These are phyloP conservation scores for Pseudochaenichthys georgianus DNA, from an alignment of 2,797 vertebrate genomes.

Conservation along the genomic window DNA sequence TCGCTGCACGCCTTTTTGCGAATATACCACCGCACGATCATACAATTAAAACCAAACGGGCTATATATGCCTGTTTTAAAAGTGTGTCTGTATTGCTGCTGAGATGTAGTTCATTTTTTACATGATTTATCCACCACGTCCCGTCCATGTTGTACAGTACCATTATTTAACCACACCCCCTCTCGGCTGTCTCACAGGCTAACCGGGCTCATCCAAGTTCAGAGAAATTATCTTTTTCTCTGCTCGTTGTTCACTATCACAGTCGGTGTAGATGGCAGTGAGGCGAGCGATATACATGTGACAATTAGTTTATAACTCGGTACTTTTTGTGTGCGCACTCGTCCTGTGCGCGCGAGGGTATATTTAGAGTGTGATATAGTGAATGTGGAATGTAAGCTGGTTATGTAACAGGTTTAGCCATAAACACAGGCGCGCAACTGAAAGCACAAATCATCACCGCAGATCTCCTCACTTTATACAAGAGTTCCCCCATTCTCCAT, in stretches of 20 bases:
- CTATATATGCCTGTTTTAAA: constrained; percentile 25
- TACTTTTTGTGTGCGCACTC: constrained; percentile 35
- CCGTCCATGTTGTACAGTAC: constrained; percentile 93
- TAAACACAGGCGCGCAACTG: constrained; percentile 89
- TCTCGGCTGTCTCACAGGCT: constrained; percentile 82
- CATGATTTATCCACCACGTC: constrained; percentile 79
- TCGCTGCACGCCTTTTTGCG: constrained; percentile 30
- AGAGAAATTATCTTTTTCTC: constrained; percentile 77
- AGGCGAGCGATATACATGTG: constrained; percentile 26
- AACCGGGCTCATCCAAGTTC: constrained; percentile 85
- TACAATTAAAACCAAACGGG: constrained; percentile 6
- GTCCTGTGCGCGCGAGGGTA: constrained; percentile 78
- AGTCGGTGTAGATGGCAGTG: constrained; percentile 19
- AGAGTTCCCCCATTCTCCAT: constrained; percentile 10
- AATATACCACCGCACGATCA: constrained; percentile 16
- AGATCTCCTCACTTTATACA: constrained; percentile 53
- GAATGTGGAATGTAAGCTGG: constrained; percentile 95
- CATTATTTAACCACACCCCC: constrained; percentile 92
- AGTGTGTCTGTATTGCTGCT: constrained; percentile 20
- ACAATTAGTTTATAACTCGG: constrained; percentile 56
- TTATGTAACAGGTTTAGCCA: constrained; percentile 98
- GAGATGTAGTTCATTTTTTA: constrained; percentile 28
- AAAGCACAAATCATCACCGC: constrained; percentile 71
- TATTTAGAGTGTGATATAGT: constrained; percentile 94
- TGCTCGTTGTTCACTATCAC: constrained; percentile 34